Base-by-base conservation (phyloP, 2,113 vertebrate genomes). In the Camelus dromedarius region DNA sequence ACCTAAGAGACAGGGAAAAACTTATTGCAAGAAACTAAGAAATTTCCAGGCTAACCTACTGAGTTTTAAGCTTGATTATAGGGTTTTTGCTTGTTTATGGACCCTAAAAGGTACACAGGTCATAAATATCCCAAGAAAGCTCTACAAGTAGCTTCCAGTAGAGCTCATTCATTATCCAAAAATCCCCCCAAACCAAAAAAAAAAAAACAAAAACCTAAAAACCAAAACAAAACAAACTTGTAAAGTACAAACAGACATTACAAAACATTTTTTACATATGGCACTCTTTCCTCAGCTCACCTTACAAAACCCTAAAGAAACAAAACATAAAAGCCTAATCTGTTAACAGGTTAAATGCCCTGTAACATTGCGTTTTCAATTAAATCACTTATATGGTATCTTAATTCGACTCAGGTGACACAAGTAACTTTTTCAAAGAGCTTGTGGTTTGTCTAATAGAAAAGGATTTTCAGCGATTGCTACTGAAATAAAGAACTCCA, bases 391-490 rank as follows among this genome's bases (percentile, higher is more conserved):
- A 80, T 84, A 19, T 8, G 48, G 9, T 58, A 52, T 50, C 91
- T 92, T 66, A 69, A 83, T 75, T 95, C 56, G 67, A 88, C 42
- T 82, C 66, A 82, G 42, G n/a, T 69, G 50, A 95, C 85, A 95
- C 18, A 66, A 94, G 56, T 5, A 82, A n/a, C 28, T 70, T 95
- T 90, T 94, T 42, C 81, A 50, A 97, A 94, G 50, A 72, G 48
- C 60, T 72, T 46, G 77, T 64, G 42, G n/a, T 56, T 73, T 58
- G 46, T 62, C 64, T 84, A 69, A 73, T 1, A 91, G 30, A 26
- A 94, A 79, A 93, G 75, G 73, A 69, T 67, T 83, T 88, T 58
- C 56, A 66, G 35, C 84, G 30, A 58, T 0, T 22, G 50, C 64
- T 91, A 82, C 18, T 76, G 75, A 73, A 91, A 87, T 58, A 93